These are phyloP conservation scores for Drosophila bunnanda DNA, from an alignment of 2,888 invertebrate species.

Conservation along the genomic window DNA sequence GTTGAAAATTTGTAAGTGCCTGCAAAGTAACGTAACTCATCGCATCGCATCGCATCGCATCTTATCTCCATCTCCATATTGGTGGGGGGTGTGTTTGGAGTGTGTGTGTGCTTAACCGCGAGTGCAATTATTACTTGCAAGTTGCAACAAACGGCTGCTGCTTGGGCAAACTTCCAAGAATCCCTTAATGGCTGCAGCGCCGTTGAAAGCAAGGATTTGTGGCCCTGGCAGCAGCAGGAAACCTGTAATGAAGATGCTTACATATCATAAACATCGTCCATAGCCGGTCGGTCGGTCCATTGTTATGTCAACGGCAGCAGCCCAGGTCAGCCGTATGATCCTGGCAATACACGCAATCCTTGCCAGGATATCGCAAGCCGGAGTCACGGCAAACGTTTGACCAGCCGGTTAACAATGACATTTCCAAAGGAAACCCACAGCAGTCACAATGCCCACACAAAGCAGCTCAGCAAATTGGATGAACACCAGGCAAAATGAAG, in stretches of 20 bases:
- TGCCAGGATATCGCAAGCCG: background rate
- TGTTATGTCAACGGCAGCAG: constrained; percentile 28
- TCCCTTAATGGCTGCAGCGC: constrained; percentile 32
- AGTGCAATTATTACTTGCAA: constrained; percentile 69
- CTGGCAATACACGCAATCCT: constrained; percentile 7
- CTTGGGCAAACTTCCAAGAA: constrained; percentile 40
- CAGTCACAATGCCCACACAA: constrained; percentile 28
- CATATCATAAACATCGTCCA: constrained; percentile 37
- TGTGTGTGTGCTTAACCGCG: constrained; percentile 47
- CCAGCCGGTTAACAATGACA: constrained; percentile 42
- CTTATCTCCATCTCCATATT: constrained; percentile 16
- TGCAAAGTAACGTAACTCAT: constrained; percentile 29
- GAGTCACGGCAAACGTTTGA: constrained; percentile 33
- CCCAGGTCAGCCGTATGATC: constrained; percentile 11
- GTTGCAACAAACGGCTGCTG: constrained; percentile 61
- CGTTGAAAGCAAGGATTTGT: constrained; percentile 20
- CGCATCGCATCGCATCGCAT: constrained; percentile 19
- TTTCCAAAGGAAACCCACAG: constrained; percentile 36
- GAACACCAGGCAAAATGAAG: background rate
- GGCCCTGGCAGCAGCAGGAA: constrained; percentile 25
- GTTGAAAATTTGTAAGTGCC: constrained; percentile 57
- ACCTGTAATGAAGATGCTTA: constrained; percentile 36
- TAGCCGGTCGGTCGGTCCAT: constrained; percentile 7
- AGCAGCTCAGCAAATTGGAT: constrained; percentile 10
- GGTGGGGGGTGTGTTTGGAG: constrained; percentile 3